A percentile compares a stretch with the other conserved stretches of the same genome.
These are phyloP conservation scores for Datnioides undecimradiatus DNA, from an alignment of 2,113 vertebrate genomes.

Conservation along the genomic window DNA sequence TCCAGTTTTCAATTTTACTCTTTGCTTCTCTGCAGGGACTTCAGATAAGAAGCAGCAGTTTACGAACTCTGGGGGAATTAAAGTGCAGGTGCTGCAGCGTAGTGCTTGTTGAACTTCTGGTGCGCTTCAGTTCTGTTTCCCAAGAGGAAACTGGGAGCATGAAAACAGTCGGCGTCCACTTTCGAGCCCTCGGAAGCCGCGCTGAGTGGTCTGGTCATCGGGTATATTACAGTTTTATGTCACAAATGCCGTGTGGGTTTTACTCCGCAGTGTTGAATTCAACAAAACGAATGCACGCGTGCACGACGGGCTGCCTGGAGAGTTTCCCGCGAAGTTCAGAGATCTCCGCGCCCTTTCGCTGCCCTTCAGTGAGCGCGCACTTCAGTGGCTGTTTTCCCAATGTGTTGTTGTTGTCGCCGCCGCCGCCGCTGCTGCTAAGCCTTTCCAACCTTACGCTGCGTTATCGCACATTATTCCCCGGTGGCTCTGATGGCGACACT, in stretches of 20 bases:
- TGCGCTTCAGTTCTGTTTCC: slow-evolving; percentile 14
- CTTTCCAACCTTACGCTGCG: slow-evolving; percentile 23
- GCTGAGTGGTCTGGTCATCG: not conserved
- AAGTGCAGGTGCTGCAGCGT: slow-evolving; percentile 6
- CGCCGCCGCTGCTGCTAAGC: slow-evolving; percentile 38
- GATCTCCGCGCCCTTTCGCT: slow-evolving; percentile 22
- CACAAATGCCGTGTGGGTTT: not conserved
- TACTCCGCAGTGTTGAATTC: not conserved
- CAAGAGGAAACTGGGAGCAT: not conserved
- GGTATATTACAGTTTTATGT: not conserved
- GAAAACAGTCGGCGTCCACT: not conserved
- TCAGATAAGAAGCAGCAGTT: slow-evolving; percentile 6
- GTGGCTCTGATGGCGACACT: slow-evolving; percentile 58
- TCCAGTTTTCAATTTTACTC: slow-evolving; percentile 12
- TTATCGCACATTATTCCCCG: slow-evolving; percentile 52
- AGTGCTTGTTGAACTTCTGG: slow-evolving; percentile 44
- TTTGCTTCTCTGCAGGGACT: slow-evolving; percentile 2
- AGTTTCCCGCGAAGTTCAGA: slow-evolving; percentile 1
- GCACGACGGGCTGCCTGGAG: not conserved
- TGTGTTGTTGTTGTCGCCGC: slow-evolving; percentile 27
- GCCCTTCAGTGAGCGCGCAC: slow-evolving; percentile 37
- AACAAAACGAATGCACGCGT: not conserved
- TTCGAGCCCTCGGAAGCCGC: not conserved
- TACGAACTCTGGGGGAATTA: not conserved
- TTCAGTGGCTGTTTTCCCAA: slow-evolving; percentile 32